Percentiles rank a stretch among this genome's conserved stretches.
phyloP scores from a whole-genome alignment of 2,797 vertebrate species.

The Chelidonichthys spinosus region DNA sequence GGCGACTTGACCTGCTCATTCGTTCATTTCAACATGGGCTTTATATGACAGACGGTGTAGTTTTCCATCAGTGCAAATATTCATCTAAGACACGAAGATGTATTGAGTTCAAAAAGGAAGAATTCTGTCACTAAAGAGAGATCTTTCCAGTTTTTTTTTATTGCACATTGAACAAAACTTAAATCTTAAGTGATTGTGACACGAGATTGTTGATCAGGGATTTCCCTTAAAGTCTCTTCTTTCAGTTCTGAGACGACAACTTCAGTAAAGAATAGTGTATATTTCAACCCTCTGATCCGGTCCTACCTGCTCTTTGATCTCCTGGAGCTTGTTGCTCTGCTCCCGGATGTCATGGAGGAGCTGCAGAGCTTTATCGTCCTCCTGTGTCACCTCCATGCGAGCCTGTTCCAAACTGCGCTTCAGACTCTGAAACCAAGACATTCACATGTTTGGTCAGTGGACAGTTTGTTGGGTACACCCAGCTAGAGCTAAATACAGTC shows the following conservation, averaged over 20 bases:
- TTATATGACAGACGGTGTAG: neutral
- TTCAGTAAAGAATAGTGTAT: neutral
- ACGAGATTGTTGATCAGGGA: neutral
- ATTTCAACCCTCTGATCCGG: neutral
- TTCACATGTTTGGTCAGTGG: neutral
- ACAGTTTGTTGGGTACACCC: neutral
- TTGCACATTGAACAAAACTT: neutral
- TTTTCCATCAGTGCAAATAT: neutral
- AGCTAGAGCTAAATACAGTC: neutral
- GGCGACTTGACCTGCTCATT: slow-evolving; percentile 33
- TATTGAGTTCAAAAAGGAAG: neutral
- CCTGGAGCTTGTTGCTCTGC: slow-evolving; percentile 98
- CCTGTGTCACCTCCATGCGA: slow-evolving; percentile 97
- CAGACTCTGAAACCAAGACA: slow-evolving; percentile 89
- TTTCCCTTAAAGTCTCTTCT: neutral
- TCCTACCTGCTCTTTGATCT: slow-evolving; percentile 98
- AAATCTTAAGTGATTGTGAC: neutral
- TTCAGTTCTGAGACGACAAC: neutral
- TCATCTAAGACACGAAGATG: neutral
- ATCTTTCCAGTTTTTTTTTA: neutral
- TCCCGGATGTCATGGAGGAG: slow-evolving; percentile 98
- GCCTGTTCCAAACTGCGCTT: slow-evolving; percentile 99
- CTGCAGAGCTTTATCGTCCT: slow-evolving; percentile 98
- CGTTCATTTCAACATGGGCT: neutral
- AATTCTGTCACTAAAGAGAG: neutral